Evolutionary conservation across 2,113 vertebrate species (phyloP).

Genomic region (Hippotragus niger): DNA sequence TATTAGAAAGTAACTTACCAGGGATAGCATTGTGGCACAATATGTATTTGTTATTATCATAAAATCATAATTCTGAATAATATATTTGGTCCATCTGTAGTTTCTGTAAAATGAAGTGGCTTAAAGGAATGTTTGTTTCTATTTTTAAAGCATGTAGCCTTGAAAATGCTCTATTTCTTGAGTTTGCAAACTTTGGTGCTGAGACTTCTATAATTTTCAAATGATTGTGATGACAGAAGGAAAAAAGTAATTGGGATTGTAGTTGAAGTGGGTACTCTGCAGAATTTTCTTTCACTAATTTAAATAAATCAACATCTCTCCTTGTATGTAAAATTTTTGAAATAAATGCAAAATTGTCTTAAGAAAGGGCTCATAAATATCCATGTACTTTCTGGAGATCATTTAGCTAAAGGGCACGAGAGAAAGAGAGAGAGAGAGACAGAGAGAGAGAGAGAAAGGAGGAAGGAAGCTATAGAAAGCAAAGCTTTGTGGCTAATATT

Average conservation of each 20-base stretch:
- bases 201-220: conserved; percentile 72
- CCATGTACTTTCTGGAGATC: conserved; percentile 66
- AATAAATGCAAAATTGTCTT: conserved; percentile 72
- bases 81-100: conserved; percentile 23
- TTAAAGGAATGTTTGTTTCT: conserved; percentile 55
- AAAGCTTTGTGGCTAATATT: conserved; percentile 39
- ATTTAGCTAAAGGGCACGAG: conserved; percentile 53
- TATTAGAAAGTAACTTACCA: not conserved
- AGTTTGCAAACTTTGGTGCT: conserved; percentile 74
- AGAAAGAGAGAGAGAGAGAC: not conserved
- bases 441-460: not conserved
- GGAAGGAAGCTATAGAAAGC: not conserved
- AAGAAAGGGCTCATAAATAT: conserved; percentile 75
- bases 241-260: conserved; percentile 72
- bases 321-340: conserved; percentile 71
- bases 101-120: conserved; percentile 47
- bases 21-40: not conserved
- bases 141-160: conserved; percentile 55
- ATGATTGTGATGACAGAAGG: conserved; percentile 74
- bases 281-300: conserved; percentile 73
- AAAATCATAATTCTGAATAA: conserved; percentile 56
- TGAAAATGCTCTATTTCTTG: conserved; percentile 54
- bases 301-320: conserved; percentile 74
- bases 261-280: conserved; percentile 70
- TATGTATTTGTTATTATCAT: not conserved